Evolutionary conservation across 2,888 invertebrate genomes (phyloP).

Genomic region (Trichopoda pennipes): DNA sequence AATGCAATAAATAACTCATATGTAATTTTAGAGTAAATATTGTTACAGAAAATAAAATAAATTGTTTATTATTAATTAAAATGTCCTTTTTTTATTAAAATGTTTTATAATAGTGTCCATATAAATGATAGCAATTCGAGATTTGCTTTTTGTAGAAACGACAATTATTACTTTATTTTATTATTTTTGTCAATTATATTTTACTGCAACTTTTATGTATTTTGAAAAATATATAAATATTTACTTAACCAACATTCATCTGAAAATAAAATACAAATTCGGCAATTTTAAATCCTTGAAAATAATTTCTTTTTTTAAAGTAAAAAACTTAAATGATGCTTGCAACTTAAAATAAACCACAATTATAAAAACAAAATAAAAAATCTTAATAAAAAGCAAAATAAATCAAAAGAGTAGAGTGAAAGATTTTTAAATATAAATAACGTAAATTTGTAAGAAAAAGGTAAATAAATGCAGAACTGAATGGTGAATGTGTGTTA

Average conservation of each 20-base stretch:
- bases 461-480: constrained; percentile 39
- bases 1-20: constrained; percentile 7
- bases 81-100: constrained; percentile 1
- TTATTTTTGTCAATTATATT: constrained; percentile 40
- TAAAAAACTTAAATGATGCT: constrained; percentile 33
- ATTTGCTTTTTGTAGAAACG: constrained; percentile 1
- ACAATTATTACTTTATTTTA: not conserved
- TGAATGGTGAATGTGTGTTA: constrained; percentile 43
- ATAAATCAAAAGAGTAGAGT: constrained; percentile 10
- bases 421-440: constrained; percentile 27
- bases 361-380: constrained; percentile 39
- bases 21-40: not conserved
- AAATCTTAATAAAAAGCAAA: constrained; percentile 29
- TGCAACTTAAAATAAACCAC: constrained; percentile 55
- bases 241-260: constrained; percentile 31
- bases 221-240: constrained; percentile 43
- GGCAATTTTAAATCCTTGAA: constrained; percentile 51
- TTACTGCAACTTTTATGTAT: constrained; percentile 31
- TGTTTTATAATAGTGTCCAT: not conserved
- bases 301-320: not conserved
- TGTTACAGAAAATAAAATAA: constrained; percentile 20
- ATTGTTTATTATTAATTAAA: constrained; percentile 49
- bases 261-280: constrained; percentile 50
- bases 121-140: constrained; percentile 18
- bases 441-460: constrained; percentile 49